Evolutionary conservation across 2,797 vertebrate species (phyloP).

Genomic region (Danio aesculapii): DNA sequence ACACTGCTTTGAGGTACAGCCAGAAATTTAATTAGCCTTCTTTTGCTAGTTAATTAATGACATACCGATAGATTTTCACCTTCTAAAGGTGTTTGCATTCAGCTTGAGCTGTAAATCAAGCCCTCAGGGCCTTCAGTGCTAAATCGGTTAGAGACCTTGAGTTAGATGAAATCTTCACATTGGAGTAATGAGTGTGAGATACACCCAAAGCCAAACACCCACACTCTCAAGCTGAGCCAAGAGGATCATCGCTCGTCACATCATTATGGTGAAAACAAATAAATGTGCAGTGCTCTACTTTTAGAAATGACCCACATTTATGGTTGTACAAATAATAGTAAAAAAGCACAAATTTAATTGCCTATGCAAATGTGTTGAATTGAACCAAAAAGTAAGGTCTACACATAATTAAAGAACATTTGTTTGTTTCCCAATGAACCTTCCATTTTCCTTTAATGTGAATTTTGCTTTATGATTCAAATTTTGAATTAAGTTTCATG

Average conservation of each 20-base stretch:
- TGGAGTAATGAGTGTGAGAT: constrained; percentile 4
- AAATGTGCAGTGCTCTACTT: not conserved
- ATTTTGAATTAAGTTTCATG: too few relatives aligned
- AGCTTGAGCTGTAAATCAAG: constrained; percentile 4
- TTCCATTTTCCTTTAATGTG: too few relatives aligned
- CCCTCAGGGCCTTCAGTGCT: not conserved
- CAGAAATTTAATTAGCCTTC: not conserved
- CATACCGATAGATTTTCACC: constrained; percentile 17
- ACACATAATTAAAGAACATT: too few relatives aligned
- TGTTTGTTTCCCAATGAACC: too few relatives aligned
- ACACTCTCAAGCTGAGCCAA: not conserved
- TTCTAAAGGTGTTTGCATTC: constrained; percentile 15
- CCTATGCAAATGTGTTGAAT: not conserved
- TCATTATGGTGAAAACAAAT: not conserved
- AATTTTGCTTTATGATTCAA: not conserved
- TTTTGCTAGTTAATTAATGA: not conserved
- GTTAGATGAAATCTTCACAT: constrained; percentile 16
- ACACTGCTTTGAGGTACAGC: not conserved
- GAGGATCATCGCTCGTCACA: not conserved
- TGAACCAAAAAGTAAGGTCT: not conserved
- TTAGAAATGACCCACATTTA: not conserved
- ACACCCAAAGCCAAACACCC: not conserved
- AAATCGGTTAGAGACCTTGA: constrained; percentile 25
- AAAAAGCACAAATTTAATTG: not conserved
- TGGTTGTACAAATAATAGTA: not conserved